These are phyloP conservation scores for Acrossocheilus fasciatus DNA, from an alignment of 2,797 vertebrate species.

Conservation along the genomic window DNA sequence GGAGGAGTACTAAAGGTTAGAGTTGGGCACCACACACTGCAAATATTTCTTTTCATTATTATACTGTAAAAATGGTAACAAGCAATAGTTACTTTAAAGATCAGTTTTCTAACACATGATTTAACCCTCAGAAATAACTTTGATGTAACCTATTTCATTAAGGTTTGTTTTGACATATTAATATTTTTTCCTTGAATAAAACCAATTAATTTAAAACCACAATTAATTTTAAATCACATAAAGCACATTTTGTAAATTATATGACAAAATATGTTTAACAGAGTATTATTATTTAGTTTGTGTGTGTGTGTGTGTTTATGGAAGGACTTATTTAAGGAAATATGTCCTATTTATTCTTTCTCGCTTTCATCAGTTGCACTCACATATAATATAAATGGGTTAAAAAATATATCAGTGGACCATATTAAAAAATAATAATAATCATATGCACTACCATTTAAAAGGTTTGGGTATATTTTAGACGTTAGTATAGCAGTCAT, in stretches of 20 bases:
- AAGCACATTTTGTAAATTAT: background rate
- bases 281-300: background rate
- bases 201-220: background rate
- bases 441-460: background rate
- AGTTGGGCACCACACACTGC: conserved; percentile 69
- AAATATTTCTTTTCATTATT: conserved; percentile 28
- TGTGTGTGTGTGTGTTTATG: conserved; percentile 2
- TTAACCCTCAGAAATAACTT: background rate
- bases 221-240: background rate
- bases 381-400: conserved; percentile 12
- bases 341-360: conserved; percentile 21
- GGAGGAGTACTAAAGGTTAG: conserved; percentile 77
- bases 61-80: conserved; percentile 2
- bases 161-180: background rate
- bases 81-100: background rate
- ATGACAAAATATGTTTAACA: background rate
- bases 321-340: conserved; percentile 12
- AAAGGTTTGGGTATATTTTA: background rate
- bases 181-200: background rate
- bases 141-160: background rate
- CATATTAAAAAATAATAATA: conserved; percentile 9
- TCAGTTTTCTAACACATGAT: background rate
- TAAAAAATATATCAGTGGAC: conserved; percentile 33
- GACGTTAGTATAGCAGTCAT: background rate
- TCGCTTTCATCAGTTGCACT: conserved; percentile 18